phyloP scores from a whole-genome alignment of 1,140 invertebrate genomes.

The silkworm (Bombyx mori) region DNA sequence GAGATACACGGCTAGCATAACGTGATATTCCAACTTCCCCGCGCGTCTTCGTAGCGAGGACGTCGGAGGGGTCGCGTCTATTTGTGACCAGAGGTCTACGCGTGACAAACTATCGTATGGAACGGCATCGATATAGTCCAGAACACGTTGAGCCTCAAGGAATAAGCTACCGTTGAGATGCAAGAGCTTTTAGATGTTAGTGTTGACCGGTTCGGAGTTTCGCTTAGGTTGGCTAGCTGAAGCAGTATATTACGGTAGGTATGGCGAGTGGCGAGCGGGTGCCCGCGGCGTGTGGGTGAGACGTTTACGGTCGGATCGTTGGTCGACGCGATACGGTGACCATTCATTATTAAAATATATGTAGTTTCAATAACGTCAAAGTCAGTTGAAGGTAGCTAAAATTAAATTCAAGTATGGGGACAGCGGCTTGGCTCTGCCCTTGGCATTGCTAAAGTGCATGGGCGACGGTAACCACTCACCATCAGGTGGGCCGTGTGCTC shows the following conservation, averaged over 20 bases:
- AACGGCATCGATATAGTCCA: slow-evolving; percentile 54
- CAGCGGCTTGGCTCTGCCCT: too few species aligned
- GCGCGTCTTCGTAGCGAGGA: slow-evolving; percentile 22
- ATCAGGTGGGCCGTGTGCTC: too few species aligned
- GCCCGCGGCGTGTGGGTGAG: slow-evolving; percentile 65
- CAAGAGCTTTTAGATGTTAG: slow-evolving; percentile 19
- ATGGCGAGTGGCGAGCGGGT: slow-evolving; percentile 60
- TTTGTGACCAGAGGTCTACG: slow-evolving; percentile 57
- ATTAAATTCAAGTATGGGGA: too few species aligned
- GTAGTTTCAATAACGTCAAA: too few species aligned
- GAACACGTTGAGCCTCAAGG: slow-evolving; percentile 28
- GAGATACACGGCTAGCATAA: slow-evolving; percentile 30
- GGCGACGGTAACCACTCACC: too few species aligned
- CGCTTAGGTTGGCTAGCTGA: slow-evolving; percentile 19
- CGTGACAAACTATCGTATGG: slow-evolving; percentile 66
- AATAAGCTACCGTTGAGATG: slow-evolving; percentile 5
- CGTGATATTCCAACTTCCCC: slow-evolving; percentile 29
- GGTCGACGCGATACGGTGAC: slow-evolving; percentile 49
- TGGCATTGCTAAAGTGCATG: too few species aligned
- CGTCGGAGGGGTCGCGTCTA: slow-evolving; percentile 37
- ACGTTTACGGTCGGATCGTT: slow-evolving; percentile 68
- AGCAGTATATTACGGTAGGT: slow-evolving; percentile 52
- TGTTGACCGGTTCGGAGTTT: slow-evolving; percentile 17
- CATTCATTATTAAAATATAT: slow-evolving; percentile 16
- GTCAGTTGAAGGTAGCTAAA: neutral